Base-by-base conservation (phyloP, 1,140 invertebrate genomes). In the Drosophila lini region DNA sequence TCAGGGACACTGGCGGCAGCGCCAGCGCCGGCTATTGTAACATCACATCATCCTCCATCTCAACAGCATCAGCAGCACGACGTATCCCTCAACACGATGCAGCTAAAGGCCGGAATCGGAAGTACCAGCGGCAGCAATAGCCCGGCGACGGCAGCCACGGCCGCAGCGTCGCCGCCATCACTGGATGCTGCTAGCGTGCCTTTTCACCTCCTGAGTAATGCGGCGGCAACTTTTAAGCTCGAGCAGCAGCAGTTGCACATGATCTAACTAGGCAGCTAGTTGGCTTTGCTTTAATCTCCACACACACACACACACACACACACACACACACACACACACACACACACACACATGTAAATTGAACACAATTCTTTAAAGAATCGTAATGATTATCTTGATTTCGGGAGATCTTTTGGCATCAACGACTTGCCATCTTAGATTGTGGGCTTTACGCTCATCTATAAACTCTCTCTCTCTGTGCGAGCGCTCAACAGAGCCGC, bases 121-220 rank as follows among this genome's bases (percentile, higher is more conserved):
- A 84, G 62, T 60, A 65, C 59, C 10, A 76, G 58, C 19, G 61
- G 62, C 22, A 74, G 57, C 47, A 41, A 62, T 41, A 47, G 48
- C 53, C 64, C 74, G 15, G 58, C 58, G 22, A 25, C 64, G 3
- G 52, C 42, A 8, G 77, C 62, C 4, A 59, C 74, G 11, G 60
- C 75, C 1, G 57, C 65, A 0, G 60, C 69, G 44, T 55, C 76
- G 22, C 69, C 80, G 8, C 69, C 80, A 8, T 45, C 75, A 1
- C 22, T 81, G 25, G 84, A 81, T 91, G 7, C 22, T 93, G 92
- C 95, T 94, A 41, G 95, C 94, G 45, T 96, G 94, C 93, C 95
- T 95, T 93, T 96, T 95, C 94, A 95, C 95, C 84, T 95, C 95
- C 92, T 96, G 94, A 56, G 94, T 95, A 81, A 88, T 74, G 75